These are phyloP conservation scores for Mionectes macconnelli DNA, from an alignment of 2,113 vertebrate species.

Conservation along the genomic window DNA sequence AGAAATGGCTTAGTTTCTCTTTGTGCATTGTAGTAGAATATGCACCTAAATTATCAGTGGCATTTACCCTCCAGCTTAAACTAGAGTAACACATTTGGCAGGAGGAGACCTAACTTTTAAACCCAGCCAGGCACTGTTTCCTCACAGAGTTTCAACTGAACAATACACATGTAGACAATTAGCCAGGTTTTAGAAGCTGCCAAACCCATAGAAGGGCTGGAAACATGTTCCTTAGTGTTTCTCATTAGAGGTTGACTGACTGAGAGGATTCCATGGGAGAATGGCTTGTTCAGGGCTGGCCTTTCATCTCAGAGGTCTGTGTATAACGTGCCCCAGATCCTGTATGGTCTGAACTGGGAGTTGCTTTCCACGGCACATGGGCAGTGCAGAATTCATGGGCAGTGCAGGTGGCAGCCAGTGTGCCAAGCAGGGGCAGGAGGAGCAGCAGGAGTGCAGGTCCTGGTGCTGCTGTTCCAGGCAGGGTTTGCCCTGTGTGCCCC, in stretches of 20 bases:
- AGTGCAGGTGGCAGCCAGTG: fast-evolving
- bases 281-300: background rate
- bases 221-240: slow-evolving; percentile 15
- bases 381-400: background rate
- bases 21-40: background rate
- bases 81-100: background rate
- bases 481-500: background rate
- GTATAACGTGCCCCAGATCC: background rate
- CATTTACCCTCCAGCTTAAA: slow-evolving; percentile 6
- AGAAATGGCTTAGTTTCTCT: background rate
- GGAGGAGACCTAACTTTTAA: slow-evolving; percentile 23
- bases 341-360: background rate
- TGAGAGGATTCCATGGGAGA: slow-evolving; percentile 5
- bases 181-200: slow-evolving; percentile 2
- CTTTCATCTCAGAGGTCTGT: slow-evolving; percentile 39
- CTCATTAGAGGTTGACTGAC: background rate
- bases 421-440: background rate
- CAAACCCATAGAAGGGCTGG: slow-evolving; percentile 21
- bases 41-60: background rate
- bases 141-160: background rate
- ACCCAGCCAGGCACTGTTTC: background rate
- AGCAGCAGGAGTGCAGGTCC: fast-evolving
- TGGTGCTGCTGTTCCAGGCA: background rate
- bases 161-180: slow-evolving; percentile 62
- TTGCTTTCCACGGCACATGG: background rate